phyloP scores from a whole-genome alignment of 2,797 vertebrate species.

The Masticophis lateralis region DNA sequence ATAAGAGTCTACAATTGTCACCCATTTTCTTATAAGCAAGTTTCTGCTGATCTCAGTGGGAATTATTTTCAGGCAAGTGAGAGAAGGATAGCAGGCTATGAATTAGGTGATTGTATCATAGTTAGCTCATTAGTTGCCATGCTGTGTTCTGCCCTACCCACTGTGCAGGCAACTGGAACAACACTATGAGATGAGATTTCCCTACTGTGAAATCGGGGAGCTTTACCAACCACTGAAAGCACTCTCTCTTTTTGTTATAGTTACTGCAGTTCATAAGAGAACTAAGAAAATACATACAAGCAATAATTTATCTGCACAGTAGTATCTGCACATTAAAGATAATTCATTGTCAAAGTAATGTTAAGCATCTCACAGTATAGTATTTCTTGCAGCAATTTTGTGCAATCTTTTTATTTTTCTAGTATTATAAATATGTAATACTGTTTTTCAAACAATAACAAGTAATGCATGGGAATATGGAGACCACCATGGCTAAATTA shows the following conservation, averaged over 20 bases:
- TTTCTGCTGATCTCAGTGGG: background rate
- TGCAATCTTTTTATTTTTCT: background rate
- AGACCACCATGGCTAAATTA: background rate
- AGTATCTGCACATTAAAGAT: background rate
- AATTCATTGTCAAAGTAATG: background rate
- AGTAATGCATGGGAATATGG: background rate
- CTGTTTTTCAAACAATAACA: background rate
- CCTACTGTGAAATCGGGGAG: background rate
- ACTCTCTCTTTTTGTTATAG: background rate
- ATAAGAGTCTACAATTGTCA: background rate
- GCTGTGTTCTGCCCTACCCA: background rate
- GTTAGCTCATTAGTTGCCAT: background rate
- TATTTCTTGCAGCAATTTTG: background rate
- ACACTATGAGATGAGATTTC: background rate
- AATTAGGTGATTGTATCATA: constrained; percentile 11
- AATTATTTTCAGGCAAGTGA: background rate
- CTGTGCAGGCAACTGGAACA: background rate
- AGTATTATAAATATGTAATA: background rate
- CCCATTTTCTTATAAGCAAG: background rate
- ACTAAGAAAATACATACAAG: background rate
- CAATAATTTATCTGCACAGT: background rate
- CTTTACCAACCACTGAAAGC: background rate
- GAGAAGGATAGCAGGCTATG: background rate
- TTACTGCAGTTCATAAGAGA: background rate
- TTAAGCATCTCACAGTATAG: background rate